phyloP scores from a whole-genome alignment of 2,888 invertebrate genomes.

The Nomada ferruginata region DNA sequence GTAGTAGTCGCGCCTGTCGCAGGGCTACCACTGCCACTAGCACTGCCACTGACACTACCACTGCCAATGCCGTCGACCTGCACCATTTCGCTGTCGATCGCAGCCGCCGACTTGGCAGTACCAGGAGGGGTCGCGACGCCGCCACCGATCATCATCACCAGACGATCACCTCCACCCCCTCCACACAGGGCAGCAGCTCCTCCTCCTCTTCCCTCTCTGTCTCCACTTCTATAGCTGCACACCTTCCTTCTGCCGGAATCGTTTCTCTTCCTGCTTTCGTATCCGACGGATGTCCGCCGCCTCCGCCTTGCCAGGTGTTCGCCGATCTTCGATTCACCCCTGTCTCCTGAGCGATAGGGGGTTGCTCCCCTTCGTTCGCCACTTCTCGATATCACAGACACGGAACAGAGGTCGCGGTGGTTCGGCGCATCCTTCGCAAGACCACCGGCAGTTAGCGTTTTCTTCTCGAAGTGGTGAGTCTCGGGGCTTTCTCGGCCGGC shows the following conservation, averaged over 20 bases:
- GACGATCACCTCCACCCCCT: slow-evolving; percentile 71
- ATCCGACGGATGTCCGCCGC: slow-evolving; percentile 50
- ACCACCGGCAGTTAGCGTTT: no score
- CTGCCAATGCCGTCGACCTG: slow-evolving; percentile 81
- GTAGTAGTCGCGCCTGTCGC: slow-evolving; percentile 77
- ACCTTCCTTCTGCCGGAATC: slow-evolving; percentile 38
- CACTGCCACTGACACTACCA: slow-evolving; percentile 82
- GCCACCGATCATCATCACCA: slow-evolving; percentile 83
- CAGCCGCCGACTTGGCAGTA: slow-evolving; percentile 80
- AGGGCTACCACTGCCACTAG: slow-evolving; percentile 82
- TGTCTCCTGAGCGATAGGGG: neutral
- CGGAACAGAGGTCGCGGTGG: no score
- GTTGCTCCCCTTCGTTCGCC: no score
- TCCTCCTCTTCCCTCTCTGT: slow-evolving; percentile 53
- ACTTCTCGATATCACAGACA: no score
- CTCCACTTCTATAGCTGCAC: slow-evolving; percentile 52
- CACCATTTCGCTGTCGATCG: slow-evolving; percentile 81
- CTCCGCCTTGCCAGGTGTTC: neutral
- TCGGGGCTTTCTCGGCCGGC: no score
- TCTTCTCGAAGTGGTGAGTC: no score
- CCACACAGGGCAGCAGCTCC: slow-evolving; percentile 65
- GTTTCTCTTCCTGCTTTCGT: slow-evolving; percentile 49
- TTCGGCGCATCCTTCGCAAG: no score
- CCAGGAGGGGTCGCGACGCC: slow-evolving; percentile 81
- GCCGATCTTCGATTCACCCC: neutral